Conservation (phyloP, 2,113 vertebrate species). For the Cromileptes altivelis region DNA sequence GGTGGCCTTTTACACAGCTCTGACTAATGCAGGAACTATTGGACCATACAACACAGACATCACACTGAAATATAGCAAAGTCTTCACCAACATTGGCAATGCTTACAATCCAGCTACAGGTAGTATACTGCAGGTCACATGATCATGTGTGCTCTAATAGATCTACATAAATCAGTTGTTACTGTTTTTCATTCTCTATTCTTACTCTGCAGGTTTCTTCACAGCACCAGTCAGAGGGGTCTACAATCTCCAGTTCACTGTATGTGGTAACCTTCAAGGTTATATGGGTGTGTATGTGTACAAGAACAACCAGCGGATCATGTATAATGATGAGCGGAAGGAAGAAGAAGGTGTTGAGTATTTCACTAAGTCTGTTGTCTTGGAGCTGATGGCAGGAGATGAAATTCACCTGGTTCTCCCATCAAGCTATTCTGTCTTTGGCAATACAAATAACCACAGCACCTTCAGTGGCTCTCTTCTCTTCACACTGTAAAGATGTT, state of each 20-base stretch:
- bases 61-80: constrained; percentile 12
- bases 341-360: accelerated
- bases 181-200: neutral
- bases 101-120: constrained; percentile 33
- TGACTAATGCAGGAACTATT: neutral
- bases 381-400: constrained; percentile 34
- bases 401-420: constrained; percentile 13
- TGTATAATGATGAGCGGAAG: neutral
- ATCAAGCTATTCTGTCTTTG: neutral
- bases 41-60: neutral
- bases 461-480: constrained; percentile 40
- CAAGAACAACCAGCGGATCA: neutral
- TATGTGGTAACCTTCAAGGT: neutral
- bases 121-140: neutral
- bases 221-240: constrained; percentile 36
- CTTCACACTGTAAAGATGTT: constrained; percentile 5
- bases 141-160: too few relatives aligned
- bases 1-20: neutral
- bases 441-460: neutral
- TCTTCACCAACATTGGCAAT: constrained; percentile 25
- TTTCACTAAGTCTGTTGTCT: constrained; percentile 11
- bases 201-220: constrained; percentile 26
- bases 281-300: neutral
- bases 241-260: constrained; percentile 27
- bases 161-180: neutral